Conservation (phyloP, 2,113 vertebrate genomes). For the Tetrax tetrax region DNA sequence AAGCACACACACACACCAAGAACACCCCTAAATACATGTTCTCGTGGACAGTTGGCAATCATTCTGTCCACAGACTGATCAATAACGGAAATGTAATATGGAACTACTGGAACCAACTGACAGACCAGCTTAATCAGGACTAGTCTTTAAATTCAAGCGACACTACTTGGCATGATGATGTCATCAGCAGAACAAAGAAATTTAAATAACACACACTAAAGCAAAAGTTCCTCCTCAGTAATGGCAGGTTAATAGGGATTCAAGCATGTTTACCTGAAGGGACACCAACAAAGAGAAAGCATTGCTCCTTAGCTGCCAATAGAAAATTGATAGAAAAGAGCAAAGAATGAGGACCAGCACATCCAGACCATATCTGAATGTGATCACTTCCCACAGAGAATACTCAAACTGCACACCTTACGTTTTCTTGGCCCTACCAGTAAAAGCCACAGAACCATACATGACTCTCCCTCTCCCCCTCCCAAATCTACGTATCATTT, state of each 20-base stretch:
- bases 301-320: background rate
- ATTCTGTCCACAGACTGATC: background rate
- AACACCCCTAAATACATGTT: background rate
- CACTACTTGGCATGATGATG: background rate
- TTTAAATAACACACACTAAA: background rate
- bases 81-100: background rate
- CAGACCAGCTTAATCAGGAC: background rate
- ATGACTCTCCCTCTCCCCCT: background rate
- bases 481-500: background rate
- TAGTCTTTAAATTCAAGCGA: background rate
- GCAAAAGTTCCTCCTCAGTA: background rate
- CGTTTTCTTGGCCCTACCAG: background rate
- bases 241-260: background rate
- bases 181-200: background rate
- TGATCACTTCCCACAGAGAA: rapidly evolving
- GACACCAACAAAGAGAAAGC: background rate
- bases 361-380: background rate
- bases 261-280: background rate
- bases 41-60: background rate
- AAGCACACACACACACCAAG: background rate
- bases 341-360: background rate
- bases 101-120: background rate
- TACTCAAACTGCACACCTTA: background rate
- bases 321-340: background rate
- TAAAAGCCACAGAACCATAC: background rate